Percentiles rank a stretch among this genome's conserved stretches.
Conservation (phyloP, 2,797 vertebrate species). For the Heterohyrax brucei region DNA sequence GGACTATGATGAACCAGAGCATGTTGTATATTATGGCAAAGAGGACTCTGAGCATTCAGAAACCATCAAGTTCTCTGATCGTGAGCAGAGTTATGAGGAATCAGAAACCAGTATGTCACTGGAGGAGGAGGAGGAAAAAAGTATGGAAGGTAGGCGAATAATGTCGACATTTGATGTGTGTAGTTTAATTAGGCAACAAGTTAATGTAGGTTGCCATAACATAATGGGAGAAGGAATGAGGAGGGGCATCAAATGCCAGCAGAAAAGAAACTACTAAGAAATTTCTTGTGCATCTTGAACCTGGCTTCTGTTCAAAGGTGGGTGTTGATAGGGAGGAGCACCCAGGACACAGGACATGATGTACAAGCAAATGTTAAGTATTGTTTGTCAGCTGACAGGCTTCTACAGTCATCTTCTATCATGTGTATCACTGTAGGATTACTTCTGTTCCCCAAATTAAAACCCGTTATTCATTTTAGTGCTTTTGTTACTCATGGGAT, state of each 20-base stretch:
- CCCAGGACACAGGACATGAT: background rate
- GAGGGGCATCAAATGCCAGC: background rate
- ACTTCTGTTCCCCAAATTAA: background rate
- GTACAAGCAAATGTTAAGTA: background rate
- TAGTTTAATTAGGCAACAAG: background rate
- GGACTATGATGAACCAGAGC: background rate
- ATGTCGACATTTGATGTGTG: background rate
- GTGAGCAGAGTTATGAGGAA: slow-evolving; percentile 23
- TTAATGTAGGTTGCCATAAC: background rate
- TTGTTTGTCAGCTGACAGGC: background rate
- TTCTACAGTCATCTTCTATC: background rate
- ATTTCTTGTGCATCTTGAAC: background rate
- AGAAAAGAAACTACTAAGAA: background rate
- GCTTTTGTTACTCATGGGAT: background rate
- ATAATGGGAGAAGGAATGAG: background rate
- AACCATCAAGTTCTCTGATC: background rate
- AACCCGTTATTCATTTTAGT: background rate
- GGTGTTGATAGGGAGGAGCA: background rate
- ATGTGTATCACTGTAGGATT: background rate
- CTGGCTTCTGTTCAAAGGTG: background rate
- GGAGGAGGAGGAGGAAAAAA: slow-evolving; percentile 70
- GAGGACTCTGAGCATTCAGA: slow-evolving; percentile 12
- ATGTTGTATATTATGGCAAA: background rate
- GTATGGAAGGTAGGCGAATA: slow-evolving; percentile 73
- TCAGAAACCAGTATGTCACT: slow-evolving; percentile 46